A percentile compares a stretch with the other conserved stretches of the same genome.
These are phyloP conservation scores for Solenopsis fugax DNA, from an alignment of 1,140 invertebrate genomes.

Conservation along the genomic window DNA sequence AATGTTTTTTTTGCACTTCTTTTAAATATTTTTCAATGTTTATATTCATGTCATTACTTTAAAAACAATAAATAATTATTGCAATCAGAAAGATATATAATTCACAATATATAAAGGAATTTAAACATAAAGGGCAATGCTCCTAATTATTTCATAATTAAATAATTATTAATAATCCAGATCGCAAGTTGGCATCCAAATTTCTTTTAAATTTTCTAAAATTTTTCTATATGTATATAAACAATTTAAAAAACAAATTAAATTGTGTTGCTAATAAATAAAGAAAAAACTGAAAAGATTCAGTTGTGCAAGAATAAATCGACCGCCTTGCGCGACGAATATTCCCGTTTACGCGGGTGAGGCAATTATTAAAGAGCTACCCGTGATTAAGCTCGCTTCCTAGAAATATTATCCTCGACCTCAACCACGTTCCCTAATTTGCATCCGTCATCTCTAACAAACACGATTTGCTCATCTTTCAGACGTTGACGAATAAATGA, in stretches of 20 bases:
- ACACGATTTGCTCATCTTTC: slow-evolving; percentile 43
- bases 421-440: slow-evolving; percentile 46
- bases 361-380: slow-evolving; percentile 55
- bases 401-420: slow-evolving; percentile 49
- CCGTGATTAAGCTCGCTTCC: slow-evolving; percentile 48
- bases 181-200: background rate
- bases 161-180: background rate
- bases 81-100: background rate
- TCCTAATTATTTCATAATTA: background rate
- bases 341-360: slow-evolving; percentile 39
- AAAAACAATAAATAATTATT: background rate
- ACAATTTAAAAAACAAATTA: background rate
- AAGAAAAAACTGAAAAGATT: background rate
- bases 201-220: background rate
- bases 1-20: background rate
- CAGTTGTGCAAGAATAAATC: slow-evolving; percentile 6
- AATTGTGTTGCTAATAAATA: slow-evolving; percentile 1
- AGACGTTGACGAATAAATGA: slow-evolving; percentile 54
- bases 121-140: background rate
- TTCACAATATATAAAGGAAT: background rate
- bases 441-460: slow-evolving; percentile 58
- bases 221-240: background rate
- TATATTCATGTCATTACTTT: background rate
- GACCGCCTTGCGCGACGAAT: background rate
- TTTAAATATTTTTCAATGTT: background rate